Conservation (phyloP, 2,888 invertebrate species). For the Lasioglossum figueresi region DNA sequence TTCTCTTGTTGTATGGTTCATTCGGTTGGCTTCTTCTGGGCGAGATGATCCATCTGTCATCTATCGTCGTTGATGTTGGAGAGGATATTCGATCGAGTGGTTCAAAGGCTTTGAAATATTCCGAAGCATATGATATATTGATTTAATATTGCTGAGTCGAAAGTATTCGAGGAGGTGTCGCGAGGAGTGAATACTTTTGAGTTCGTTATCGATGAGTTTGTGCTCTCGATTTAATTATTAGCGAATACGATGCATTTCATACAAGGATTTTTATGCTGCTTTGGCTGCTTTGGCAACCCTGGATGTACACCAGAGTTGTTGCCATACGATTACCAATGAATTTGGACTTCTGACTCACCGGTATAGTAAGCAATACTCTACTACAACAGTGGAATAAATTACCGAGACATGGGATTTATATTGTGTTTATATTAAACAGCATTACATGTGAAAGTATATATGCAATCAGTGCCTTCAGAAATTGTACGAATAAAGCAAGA, state of each 20-base stretch:
- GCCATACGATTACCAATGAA: not conserved
- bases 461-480: not conserved
- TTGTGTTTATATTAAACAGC: not conserved
- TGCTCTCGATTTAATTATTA: not conserved
- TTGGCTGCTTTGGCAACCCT: not conserved
- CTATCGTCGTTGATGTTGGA: not conserved
- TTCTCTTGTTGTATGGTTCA: not conserved
- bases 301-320: not conserved
- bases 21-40: not conserved
- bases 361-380: not conserved
- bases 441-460: not conserved
- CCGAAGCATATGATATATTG: not conserved
- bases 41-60: not conserved
- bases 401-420: not conserved
- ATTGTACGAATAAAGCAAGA: not conserved
- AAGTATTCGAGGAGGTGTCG: not conserved
- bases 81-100: not conserved
- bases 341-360: not conserved
- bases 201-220: not conserved
- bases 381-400: not conserved
- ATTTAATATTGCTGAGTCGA: not conserved
- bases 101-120: not conserved
- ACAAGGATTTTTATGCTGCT: not conserved
- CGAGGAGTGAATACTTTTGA: not conserved
- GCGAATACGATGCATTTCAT: not conserved